These are phyloP conservation scores for Aldrovandia affinis DNA, from an alignment of 2,797 vertebrate genomes.

Conservation along the genomic window DNA sequence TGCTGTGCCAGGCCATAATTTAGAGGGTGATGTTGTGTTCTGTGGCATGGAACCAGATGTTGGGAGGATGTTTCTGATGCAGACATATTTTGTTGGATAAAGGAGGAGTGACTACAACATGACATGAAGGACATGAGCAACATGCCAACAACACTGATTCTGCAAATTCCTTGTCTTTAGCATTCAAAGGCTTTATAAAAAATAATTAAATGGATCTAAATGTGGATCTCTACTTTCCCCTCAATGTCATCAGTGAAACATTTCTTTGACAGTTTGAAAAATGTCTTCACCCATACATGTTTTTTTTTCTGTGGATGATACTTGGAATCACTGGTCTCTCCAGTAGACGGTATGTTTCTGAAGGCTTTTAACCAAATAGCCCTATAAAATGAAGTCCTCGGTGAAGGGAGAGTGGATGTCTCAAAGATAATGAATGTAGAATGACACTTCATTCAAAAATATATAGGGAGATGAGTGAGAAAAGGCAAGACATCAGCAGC, in stretches of 20 bases:
- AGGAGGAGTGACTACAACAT: not conserved
- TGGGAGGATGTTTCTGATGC: not conserved
- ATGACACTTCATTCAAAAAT: constrained; percentile 17
- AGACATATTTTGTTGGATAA: not conserved
- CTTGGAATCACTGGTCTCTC: not conserved
- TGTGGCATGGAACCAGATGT: not conserved
- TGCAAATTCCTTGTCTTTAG: not conserved
- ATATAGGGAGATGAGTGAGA: not conserved
- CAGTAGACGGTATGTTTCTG: too few relatives aligned
- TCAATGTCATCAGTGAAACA: not conserved
- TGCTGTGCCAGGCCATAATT: not conserved
- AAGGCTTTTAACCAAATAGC: not conserved
- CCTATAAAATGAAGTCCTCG: not conserved
- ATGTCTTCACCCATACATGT: not conserved
- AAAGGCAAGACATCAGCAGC: not conserved
- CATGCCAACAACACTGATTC: not conserved
- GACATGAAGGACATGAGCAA: not conserved
- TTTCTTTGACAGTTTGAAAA: not conserved
- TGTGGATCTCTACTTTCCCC: too few relatives aligned
- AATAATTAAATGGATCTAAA: not conserved
- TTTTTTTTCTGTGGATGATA: not conserved
- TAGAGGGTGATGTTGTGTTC: not conserved
- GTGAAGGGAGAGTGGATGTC: not conserved
- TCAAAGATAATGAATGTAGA: not conserved
- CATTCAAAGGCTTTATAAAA: not conserved